Evolutionary conservation across 2,797 vertebrate species (phyloP), one percentile per base, ranked within the genome.

Genomic region (Tokudaia muenninki): DNA sequence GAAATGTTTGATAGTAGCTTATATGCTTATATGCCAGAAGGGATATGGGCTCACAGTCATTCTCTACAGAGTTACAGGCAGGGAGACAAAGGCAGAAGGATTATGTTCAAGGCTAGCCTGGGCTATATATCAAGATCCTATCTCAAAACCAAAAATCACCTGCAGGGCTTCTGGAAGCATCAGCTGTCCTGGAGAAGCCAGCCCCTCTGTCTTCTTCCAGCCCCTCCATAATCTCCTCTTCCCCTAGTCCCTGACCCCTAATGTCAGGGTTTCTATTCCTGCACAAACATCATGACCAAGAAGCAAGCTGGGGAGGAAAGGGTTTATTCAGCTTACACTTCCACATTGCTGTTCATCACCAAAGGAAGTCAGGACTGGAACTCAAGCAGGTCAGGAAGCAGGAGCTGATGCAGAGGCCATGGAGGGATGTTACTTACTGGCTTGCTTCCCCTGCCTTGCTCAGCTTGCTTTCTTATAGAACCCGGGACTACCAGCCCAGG

Each of bases 201-300:
- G 34, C 37, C 37, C 7, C 10, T 12, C 44, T 67, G 19, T 77
- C 81, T 14, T 59, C 63, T 90, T 86, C 63, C n/a, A 31, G 22
- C 3, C 81, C 41, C 52, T 59, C 34, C 55, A 17, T n/a, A 17
- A 52, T 16, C 21, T 37, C 57, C n/a, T 34, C 50, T n/a, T 16
- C n/a, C 5, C 29, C 1, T 0, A 0, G 0, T 26, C 61, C 19
- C 77, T 59, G n/a, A 21, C 37, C 44, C 22, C 41, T 55, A 59
- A 6, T 59, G 57, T 59, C 21, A 59, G 19, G 21, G 19, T 59
- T 59, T 59, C 57, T 59, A 59, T 59, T 22, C 57, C 57, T 59
- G 57, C 57, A 59, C 57, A 59, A 59, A 59, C 57, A 59, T 59
- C 57, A 59, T 59, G 57, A 59, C 57, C 21, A 59, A 59, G 57